phyloP scores from a whole-genome alignment of 2,888 invertebrate species.

The Sceliomorpha sp. region DNA sequence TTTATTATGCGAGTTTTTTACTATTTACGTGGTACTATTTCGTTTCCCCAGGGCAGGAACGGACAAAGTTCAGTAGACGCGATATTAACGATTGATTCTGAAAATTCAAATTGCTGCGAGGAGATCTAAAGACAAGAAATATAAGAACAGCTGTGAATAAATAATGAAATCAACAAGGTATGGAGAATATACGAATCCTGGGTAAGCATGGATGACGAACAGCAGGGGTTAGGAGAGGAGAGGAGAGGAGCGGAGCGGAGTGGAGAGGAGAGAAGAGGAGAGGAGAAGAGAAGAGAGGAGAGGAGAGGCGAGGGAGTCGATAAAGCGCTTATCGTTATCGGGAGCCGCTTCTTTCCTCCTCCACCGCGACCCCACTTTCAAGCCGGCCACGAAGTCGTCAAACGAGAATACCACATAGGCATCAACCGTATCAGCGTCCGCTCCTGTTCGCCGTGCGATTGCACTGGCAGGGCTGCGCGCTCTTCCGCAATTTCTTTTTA shows the following conservation, averaged over 20 bases:
- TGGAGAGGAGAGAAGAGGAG: no score
- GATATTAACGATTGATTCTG: no score
- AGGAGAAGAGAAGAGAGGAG: no score
- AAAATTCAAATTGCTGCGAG: slow-evolving; percentile 33
- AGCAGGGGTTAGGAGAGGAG: slow-evolving; percentile 48
- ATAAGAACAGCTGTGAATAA: slow-evolving; percentile 46
- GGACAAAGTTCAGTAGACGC: no score
- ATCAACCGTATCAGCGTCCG: slow-evolving; percentile 59
- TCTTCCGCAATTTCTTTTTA: slow-evolving; percentile 14
- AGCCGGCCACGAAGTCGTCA: slow-evolving; percentile 61
- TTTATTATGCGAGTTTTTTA: no score
- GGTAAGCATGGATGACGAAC: slow-evolving; percentile 34
- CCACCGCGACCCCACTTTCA: slow-evolving; percentile 33
- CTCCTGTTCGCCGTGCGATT: slow-evolving; percentile 56
- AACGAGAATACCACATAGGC: slow-evolving; percentile 65
- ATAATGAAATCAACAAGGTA: slow-evolving; percentile 55
- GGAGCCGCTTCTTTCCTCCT: slow-evolving; percentile 61
- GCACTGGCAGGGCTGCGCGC: slow-evolving; percentile 39
- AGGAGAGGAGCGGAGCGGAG: no score
- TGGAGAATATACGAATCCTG: slow-evolving; percentile 39
- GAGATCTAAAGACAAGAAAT: no score
- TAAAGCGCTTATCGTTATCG: slow-evolving; percentile 73
- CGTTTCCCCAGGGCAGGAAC: no score
- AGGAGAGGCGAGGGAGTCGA: no score
- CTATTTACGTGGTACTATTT: no score